A percentile compares a stretch with the other conserved stretches of the same genome.
Evolutionary conservation across 2,888 invertebrate genomes (phyloP).

Genomic region (Agrochola macilenta): DNA sequence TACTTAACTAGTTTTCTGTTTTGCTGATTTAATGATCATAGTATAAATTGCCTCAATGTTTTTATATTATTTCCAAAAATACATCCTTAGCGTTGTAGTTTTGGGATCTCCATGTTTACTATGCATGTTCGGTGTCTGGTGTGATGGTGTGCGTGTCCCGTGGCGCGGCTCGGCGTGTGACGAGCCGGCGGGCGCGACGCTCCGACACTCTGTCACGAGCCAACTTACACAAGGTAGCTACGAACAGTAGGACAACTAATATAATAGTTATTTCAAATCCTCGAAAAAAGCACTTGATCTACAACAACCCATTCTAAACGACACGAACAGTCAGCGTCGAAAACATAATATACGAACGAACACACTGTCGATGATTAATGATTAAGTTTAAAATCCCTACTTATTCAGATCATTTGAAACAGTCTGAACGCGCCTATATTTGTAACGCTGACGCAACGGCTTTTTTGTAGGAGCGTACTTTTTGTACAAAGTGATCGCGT

Average conservation of each 20-base stretch:
- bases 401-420: neutral
- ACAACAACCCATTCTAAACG: neutral
- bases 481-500: neutral
- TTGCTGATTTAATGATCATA: too few species aligned
- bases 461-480: neutral
- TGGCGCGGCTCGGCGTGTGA: constrained; percentile 24
- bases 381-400: neutral
- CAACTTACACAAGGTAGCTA: neutral
- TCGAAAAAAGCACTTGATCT: neutral
- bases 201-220: constrained; percentile 35
- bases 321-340: neutral
- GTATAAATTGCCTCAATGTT: too few species aligned
- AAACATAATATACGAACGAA: neutral
- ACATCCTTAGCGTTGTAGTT: neutral
- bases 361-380: too few species aligned
- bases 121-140: neutral
- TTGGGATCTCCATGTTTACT: neutral
- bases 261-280: neutral
- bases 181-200: constrained; percentile 41
- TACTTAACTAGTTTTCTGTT: neutral
- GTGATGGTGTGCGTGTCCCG: constrained; percentile 10
- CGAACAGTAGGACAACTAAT: neutral
- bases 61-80: neutral
- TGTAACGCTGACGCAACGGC: neutral
- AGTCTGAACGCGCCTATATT: neutral